These are phyloP conservation scores for Catamblyrhynchus diadema DNA, from an alignment of 2,797 vertebrate species.

Conservation along the genomic window DNA sequence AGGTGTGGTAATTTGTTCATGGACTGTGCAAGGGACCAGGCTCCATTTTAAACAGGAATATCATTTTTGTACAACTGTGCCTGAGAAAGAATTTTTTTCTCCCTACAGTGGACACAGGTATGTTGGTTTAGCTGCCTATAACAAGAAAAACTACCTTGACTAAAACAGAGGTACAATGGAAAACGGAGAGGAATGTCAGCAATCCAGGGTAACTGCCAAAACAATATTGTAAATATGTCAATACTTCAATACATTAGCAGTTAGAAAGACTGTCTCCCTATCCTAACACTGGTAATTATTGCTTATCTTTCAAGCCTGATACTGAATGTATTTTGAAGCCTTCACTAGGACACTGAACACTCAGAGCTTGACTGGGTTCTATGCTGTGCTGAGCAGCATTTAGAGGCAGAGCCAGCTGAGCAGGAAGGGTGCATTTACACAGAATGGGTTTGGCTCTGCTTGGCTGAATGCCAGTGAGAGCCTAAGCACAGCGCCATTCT, in stretches of 20 bases:
- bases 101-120: rapidly evolving
- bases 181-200: not conserved
- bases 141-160: not conserved
- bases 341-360: not conserved
- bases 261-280: not conserved
- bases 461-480: no score
- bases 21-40: rapidly evolving
- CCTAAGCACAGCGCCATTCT: not conserved
- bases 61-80: not conserved
- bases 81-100: not conserved
- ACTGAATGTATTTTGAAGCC: not conserved
- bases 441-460: not conserved
- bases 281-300: not conserved
- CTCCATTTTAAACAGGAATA: not conserved
- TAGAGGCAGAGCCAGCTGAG: not conserved
- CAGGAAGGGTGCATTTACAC: rapidly evolving
- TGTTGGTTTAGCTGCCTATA: not conserved
- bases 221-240: not conserved
- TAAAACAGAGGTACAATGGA: not conserved
- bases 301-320: not conserved
- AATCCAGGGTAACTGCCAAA: not conserved
- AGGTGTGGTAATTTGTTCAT: rapidly evolving
- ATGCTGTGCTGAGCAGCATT: not conserved
- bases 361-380: rapidly evolving
- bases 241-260: rapidly evolving